phyloP scores from a whole-genome alignment of 2,888 invertebrate species.

The Lycia hirtaria region DNA sequence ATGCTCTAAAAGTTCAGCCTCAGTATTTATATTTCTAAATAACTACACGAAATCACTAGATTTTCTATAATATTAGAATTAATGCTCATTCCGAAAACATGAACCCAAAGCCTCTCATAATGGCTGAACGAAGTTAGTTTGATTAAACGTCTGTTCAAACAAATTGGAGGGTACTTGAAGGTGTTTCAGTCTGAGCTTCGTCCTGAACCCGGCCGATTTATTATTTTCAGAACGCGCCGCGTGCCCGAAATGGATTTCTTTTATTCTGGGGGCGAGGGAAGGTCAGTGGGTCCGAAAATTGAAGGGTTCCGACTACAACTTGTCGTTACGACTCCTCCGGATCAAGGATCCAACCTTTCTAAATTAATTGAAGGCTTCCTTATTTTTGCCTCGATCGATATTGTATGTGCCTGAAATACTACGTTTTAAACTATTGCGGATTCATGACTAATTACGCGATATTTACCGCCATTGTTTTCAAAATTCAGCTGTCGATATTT shows the following conservation, averaged over 20 bases:
- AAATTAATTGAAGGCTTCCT: constrained; percentile 3
- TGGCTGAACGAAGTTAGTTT: constrained; percentile 7
- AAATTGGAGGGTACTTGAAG: constrained; percentile 45
- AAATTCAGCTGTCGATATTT: no score
- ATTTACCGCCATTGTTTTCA: no score
- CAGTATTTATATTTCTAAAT: no score
- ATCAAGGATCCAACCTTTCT: constrained; percentile 10
- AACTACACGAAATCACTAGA: neutral
- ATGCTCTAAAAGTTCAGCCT: no score
- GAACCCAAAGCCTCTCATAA: neutral
- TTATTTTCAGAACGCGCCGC: constrained; percentile 32
- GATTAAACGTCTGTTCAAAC: constrained; percentile 21
- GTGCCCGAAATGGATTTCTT: constrained; percentile 20
- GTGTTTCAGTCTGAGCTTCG: constrained; percentile 39
- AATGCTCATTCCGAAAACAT: neutral
- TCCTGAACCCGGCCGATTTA: constrained; percentile 32
- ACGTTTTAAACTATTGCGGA: no score
- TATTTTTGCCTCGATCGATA: neutral
- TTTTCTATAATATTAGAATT: neutral
- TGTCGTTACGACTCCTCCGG: constrained; percentile 6
- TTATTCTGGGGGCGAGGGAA: constrained; percentile 20
- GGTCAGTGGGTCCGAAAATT: constrained; percentile 20
- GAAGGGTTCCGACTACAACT: constrained; percentile 1
- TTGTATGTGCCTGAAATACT: neutral
- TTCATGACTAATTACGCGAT: no score